These are phyloP conservation scores for Ylistrum balloti DNA, from an alignment of 1,140 invertebrate genomes.

Conservation along the genomic window DNA sequence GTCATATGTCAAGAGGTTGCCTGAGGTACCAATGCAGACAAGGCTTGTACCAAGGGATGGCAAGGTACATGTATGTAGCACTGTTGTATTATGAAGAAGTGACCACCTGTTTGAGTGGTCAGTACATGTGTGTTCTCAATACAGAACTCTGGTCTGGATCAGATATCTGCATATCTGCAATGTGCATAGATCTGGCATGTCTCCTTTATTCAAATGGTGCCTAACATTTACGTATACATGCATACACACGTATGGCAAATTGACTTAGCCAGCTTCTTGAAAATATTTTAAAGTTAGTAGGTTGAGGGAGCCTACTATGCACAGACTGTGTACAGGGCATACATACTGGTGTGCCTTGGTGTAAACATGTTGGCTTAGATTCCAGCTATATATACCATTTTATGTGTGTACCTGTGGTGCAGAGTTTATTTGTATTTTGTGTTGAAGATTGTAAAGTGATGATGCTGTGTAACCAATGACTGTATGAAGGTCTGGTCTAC, in stretches of 20 bases:
- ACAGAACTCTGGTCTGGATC: not conserved
- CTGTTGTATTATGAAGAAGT: not conserved
- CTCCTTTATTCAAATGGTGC: not conserved
- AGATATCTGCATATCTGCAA: not conserved
- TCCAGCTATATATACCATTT: conserved; percentile 29
- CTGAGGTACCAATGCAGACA: conserved; percentile 17
- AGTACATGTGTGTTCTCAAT: not conserved
- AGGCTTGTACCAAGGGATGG: conserved; percentile 8
- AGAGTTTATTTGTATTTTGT: conserved; percentile 26
- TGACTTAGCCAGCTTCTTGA: conserved; percentile 19
- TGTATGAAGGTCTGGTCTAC: not conserved
- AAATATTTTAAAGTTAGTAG: conserved; percentile 30
- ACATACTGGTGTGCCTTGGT: not conserved
- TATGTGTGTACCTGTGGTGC: conserved; percentile 37
- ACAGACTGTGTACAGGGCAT: not conserved
- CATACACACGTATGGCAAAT: not conserved
- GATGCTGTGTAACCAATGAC: conserved; percentile 15
- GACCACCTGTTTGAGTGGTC: conserved; percentile 5
- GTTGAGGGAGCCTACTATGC: not conserved
- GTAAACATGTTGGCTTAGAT: conserved; percentile 34
- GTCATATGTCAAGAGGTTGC: conserved; percentile 21
- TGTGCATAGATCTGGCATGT: not conserved
- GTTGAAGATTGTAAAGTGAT: conserved; percentile 28
- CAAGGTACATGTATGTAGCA: not conserved
- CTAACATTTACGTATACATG: not conserved